These are phyloP conservation scores for Nephrotoma flavescens DNA, from an alignment of 2,888 invertebrate genomes.

Conservation along the genomic window DNA sequence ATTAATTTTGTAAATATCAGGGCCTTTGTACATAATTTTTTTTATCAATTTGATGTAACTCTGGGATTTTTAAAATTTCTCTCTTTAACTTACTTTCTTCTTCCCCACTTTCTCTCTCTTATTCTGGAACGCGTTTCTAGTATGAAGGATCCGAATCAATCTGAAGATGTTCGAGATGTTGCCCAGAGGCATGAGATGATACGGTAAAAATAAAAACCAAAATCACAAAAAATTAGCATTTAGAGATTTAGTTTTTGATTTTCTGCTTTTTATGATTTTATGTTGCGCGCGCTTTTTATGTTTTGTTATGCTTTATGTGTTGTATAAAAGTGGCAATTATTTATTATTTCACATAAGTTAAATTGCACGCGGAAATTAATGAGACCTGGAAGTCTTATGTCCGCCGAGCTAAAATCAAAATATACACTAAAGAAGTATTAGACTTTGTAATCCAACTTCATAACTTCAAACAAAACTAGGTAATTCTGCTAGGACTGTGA, in stretches of 20 bases:
- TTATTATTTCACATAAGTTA: too few species aligned
- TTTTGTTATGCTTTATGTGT: not conserved
- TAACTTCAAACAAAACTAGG: too few species aligned
- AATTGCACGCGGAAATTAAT: too few species aligned
- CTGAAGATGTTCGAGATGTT: slow-evolving; percentile 37
- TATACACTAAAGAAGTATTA: too few species aligned
- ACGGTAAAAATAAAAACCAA: slow-evolving; percentile 31
- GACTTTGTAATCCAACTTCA: too few species aligned
- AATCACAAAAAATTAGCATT: not conserved
- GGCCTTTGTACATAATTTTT: not conserved
- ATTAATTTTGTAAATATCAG: not conserved
- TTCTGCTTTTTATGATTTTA: not conserved
- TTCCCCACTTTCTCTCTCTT: slow-evolving; percentile 5
- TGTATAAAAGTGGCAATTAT: not conserved
- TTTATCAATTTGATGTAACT: not conserved
- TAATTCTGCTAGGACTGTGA: too few species aligned
- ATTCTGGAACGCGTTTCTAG: slow-evolving; percentile 6
- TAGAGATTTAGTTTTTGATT: not conserved
- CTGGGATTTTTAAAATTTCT: slow-evolving; percentile 1
- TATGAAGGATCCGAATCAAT: slow-evolving; percentile 9
- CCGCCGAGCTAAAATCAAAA: too few species aligned
- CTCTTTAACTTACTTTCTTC: slow-evolving; percentile 1
- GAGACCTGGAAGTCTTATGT: too few species aligned
- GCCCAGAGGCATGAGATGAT: slow-evolving; percentile 33
- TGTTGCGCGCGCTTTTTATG: not conserved